A percentile compares a stretch with the other conserved stretches of the same genome.
Conservation (phyloP, 2,888 invertebrate species). For the Tipula confusa region DNA sequence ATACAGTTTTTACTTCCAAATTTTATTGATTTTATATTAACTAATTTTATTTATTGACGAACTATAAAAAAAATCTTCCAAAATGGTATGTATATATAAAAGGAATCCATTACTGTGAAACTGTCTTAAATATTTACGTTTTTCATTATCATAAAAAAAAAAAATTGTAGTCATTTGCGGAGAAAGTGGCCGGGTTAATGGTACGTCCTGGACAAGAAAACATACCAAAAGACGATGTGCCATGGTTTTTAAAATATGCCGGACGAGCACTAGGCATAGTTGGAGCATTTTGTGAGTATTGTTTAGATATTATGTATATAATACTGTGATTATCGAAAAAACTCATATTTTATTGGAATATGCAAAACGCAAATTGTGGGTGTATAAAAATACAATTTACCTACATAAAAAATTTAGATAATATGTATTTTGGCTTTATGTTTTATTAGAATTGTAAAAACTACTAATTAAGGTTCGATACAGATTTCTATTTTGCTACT, state of each 20-base stretch:
- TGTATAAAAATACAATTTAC: too few relatives aligned
- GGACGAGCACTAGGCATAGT: slow-evolving; percentile 77
- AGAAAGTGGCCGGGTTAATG: slow-evolving; percentile 75
- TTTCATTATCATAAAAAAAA: not conserved
- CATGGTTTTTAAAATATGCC: slow-evolving; percentile 87
- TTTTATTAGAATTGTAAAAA: not conserved
- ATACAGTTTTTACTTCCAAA: not conserved
- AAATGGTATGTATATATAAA: not conserved
- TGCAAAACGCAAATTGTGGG: not conserved
- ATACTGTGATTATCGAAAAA: not conserved
- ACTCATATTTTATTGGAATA: not conserved
- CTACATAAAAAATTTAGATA: not conserved
- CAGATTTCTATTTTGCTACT: not conserved
- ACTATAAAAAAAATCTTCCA: not conserved
- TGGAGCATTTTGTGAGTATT: slow-evolving; percentile 73
- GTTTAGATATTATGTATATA: not conserved
- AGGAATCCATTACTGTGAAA: not conserved
- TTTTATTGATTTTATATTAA: slow-evolving; percentile 7
- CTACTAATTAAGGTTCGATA: not conserved
- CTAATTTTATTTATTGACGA: not conserved
- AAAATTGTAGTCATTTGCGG: slow-evolving; percentile 68
- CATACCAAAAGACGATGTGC: slow-evolving; percentile 72
- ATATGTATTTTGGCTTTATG: not conserved
- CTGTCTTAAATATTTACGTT: not conserved
- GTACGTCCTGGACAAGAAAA: slow-evolving; percentile 75